A percentile compares a stretch with the other conserved stretches of the same genome.
These are phyloP conservation scores for Limnothrissa miodon DNA, from an alignment of 2,113 vertebrate species.

Conservation along the genomic window DNA sequence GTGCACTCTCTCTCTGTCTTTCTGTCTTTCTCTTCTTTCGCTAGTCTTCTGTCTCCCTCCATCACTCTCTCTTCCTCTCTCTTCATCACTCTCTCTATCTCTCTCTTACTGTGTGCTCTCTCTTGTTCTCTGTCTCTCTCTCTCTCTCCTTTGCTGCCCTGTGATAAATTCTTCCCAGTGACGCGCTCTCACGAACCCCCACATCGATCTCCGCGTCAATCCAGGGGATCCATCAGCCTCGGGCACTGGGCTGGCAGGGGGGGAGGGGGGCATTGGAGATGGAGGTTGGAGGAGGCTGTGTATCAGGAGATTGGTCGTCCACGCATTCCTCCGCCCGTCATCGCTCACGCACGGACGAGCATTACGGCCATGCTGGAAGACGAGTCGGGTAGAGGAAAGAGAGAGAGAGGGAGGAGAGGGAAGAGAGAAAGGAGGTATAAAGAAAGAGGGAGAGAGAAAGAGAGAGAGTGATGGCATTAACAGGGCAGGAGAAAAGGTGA, in stretches of 20 bases:
- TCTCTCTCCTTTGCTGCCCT: conserved; percentile 16
- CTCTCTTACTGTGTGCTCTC: not conserved
- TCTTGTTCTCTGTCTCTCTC: not conserved
- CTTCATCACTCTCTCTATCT: not conserved
- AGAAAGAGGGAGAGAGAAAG: not conserved
- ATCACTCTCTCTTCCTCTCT: not conserved
- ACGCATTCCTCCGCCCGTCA: conserved; percentile 23
- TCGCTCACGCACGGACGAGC: conserved; percentile 30
- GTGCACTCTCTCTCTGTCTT: not conserved
- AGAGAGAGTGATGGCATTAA: not conserved
- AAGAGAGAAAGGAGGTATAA: not conserved
- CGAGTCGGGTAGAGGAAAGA: not conserved
- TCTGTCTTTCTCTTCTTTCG: not conserved
- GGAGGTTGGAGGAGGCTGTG: not conserved
- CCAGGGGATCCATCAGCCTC: conserved; percentile 39
- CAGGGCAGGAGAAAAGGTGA: not conserved
- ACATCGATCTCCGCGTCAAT: conserved; percentile 44
- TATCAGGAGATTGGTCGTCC: not conserved
- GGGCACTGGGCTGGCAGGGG: not conserved
- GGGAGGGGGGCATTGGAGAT: not conserved
- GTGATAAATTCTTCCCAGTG: conserved; percentile 38
- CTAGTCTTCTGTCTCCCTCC: not conserved
- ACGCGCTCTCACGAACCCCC: conserved; percentile 30
- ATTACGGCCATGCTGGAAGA: not conserved
- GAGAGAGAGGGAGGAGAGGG: not conserved